A percentile compares a stretch with the other conserved stretches of the same genome.
Evolutionary conservation across 1,140 invertebrate genomes (phyloP).

Genomic region (Medauroidea extradentata): DNA sequence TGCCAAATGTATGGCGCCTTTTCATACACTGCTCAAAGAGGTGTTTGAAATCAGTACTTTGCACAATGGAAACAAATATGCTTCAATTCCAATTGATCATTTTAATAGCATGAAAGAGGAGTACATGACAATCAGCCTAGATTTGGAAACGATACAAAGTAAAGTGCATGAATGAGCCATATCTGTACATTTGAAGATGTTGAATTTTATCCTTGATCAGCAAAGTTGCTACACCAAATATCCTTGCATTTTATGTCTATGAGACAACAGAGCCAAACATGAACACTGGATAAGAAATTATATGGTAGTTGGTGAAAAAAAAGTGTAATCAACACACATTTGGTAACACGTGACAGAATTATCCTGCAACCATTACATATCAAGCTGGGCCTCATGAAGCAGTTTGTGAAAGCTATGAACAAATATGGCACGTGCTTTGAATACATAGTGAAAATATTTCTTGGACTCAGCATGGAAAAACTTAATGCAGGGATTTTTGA

Average conservation of each 20-base stretch:
- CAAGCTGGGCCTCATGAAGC: too few species aligned
- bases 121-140: slow-evolving; percentile 20
- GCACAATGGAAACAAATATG: too few species aligned
- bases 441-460: background rate
- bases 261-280: slow-evolving; percentile 5
- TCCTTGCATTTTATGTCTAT: slow-evolving; percentile 8
- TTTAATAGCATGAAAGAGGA: too few species aligned
- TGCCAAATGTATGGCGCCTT: background rate
- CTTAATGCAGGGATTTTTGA: background rate
- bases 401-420: too few species aligned
- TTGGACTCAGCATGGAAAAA: background rate
- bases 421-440: too few species aligned
- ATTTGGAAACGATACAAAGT: slow-evolving; percentile 35
- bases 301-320: slow-evolving; percentile 8
- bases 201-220: slow-evolving; percentile 5
- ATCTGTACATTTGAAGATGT: slow-evolving; percentile 30
- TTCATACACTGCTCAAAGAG: slow-evolving; percentile 36
- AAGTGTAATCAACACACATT: slow-evolving; percentile 1
- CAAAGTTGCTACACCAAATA: slow-evolving; percentile 8
- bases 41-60: slow-evolving; percentile 39
- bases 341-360: slow-evolving; percentile 45
- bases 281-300: slow-evolving; percentile 6
- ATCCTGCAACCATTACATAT: too few species aligned
- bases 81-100: too few species aligned
- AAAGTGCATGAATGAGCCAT: slow-evolving; percentile 29